Evolutionary conservation across 2,797 vertebrate genomes (phyloP), one percentile per base, ranked within the genome.

Genomic region (Platyrinchus mystaceus): DNA sequence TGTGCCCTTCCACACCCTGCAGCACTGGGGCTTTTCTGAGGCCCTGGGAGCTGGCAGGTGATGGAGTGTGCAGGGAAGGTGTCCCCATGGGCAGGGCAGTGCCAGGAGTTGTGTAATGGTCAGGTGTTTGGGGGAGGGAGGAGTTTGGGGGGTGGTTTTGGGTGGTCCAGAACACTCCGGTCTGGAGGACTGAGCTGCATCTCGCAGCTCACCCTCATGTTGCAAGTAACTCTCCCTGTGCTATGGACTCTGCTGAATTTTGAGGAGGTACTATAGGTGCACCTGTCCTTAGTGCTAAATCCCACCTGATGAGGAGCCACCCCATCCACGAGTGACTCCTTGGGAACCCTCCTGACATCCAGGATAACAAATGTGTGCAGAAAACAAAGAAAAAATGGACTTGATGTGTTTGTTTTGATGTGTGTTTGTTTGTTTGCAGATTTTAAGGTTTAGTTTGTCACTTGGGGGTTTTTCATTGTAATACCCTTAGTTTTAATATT

Each of bases 231-330:
- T 44, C 7, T 27, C 3, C 30, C 60, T 44, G 8, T 12, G 0
- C 68, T 60, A 3, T 3, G 34, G 5, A 0, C 17, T n/a, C 22
- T 43, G 56, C 34, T 22, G 8, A 0, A 0, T 2, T 7, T 2
- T 13, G 36, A 1, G 6, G 2, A 15, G 26, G 20, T 7, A 0
- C 20, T 22, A 39, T 9, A 19, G 2, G 27, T 22, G 27, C 14
- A 0, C 3, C 1, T 44, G 62, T 37, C 7, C 46, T 18, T 19
- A 2, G 44, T 53, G 85, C 58, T 62, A 3, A n/a, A 0, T 46
- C 32, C n/a, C 36, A 14, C 16, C 63, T 20, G 26, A 8, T 47
- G 27, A 7, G 32, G 18, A 15, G 6, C 11, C 69, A 26, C 9
- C 36, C 30, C 13, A 4, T 18, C 49, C n/a, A 0, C 0, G 19